Percentiles rank a stretch among this genome's conserved stretches.
Evolutionary conservation across 92 coral and sea anemone species (phyloP).

Genomic region (Palythoa caribaeorum): DNA sequence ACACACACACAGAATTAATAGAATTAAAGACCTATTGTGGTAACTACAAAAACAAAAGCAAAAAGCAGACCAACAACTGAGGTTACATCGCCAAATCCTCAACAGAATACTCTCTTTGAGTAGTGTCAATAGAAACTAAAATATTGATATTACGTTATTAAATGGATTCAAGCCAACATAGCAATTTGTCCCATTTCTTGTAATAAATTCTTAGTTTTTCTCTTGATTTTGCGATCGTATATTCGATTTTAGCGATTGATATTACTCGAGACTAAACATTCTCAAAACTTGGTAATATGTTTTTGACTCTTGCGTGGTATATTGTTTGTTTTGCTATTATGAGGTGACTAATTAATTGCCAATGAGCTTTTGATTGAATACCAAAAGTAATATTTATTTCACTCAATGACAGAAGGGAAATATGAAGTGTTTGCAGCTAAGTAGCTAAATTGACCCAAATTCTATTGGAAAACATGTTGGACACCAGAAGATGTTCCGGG

Average conservation of each 20-base stretch:
- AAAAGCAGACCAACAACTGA: not conserved
- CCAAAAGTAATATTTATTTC: not conserved
- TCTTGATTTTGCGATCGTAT: conserved; percentile 8
- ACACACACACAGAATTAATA: too few species aligned
- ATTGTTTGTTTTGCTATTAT: not conserved
- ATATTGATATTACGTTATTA: not conserved
- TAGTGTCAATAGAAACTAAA: not conserved
- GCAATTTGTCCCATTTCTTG: not conserved
- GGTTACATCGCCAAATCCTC: not conserved
- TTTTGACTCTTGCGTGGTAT: not conserved
- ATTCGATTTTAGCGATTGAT: not conserved
- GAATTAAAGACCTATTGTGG: too few species aligned
- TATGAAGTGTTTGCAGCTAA: not conserved
- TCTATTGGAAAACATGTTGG: too few species aligned
- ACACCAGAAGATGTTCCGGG: too few species aligned
- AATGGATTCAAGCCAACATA: not conserved
- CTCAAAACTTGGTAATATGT: conserved; percentile 2
- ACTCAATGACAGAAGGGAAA: not conserved
- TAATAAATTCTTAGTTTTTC: not conserved
- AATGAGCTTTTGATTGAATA: not conserved
- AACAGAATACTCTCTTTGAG: not conserved
- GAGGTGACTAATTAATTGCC: not conserved
- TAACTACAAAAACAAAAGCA: too few species aligned
- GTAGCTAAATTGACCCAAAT: not conserved
- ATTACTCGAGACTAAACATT: not conserved